These are phyloP conservation scores for Gavialis gangeticus DNA, from an alignment of 2,113 vertebrate species.

Conservation along the genomic window DNA sequence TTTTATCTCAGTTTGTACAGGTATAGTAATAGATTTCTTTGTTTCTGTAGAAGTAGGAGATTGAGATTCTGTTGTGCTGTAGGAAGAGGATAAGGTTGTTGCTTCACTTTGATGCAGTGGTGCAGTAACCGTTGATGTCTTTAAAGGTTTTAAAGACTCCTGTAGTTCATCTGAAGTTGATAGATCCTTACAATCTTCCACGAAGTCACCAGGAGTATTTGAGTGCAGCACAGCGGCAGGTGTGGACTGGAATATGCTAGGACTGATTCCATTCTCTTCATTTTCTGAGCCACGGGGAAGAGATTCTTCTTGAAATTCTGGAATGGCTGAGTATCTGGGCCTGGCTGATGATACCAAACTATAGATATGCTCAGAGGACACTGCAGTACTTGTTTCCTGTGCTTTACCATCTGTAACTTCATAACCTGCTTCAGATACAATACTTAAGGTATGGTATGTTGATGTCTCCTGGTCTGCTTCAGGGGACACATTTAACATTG, in stretches of 20 bases:
- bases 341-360: not conserved
- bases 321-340: not conserved
- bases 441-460: not conserved
- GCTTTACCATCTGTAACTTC: not conserved
- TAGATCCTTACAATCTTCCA: not conserved
- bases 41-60: conserved; percentile 4
- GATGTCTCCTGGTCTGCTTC: not conserved
- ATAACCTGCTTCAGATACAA: not conserved
- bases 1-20: not conserved
- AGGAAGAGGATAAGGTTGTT: not conserved
- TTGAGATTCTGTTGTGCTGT: not conserved
- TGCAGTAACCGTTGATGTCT: not conserved
- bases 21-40: not conserved
- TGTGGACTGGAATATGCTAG: not conserved
- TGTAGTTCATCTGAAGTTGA: not conserved
- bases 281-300: not conserved
- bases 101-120: not conserved
- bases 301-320: not conserved
- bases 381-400: not conserved
- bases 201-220: not conserved
- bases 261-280: not conserved
- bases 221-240: not conserved
- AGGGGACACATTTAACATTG: not conserved
- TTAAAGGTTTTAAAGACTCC: not conserved
- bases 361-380: not conserved